phyloP scores from a whole-genome alignment of 2,797 vertebrate species.

The Tragopan temminckii region DNA sequence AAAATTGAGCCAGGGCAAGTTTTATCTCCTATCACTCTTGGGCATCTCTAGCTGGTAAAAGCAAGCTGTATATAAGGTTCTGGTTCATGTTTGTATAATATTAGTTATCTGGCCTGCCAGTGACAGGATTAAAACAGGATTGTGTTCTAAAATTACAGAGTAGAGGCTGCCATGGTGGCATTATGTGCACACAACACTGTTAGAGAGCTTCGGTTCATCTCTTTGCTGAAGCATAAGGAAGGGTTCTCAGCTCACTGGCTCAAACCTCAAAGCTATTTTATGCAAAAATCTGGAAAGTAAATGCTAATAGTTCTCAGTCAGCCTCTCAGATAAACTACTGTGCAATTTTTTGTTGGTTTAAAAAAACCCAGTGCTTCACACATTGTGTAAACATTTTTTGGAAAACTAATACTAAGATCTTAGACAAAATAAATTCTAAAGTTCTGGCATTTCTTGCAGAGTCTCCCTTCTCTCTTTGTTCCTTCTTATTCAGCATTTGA shows the following conservation, averaged over 20 bases:
- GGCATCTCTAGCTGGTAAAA: neutral
- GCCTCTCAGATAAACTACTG: neutral
- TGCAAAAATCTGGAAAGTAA: neutral
- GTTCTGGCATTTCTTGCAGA: neutral
- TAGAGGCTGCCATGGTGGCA: neutral
- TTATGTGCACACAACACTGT: slow-evolving; percentile 14
- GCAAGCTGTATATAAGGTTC: neutral
- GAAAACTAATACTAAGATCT: neutral
- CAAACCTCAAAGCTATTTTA: neutral
- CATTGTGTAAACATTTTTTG: neutral
- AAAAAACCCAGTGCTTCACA: neutral
- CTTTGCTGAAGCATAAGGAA: neutral
- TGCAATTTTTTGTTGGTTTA: neutral
- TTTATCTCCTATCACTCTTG: neutral
- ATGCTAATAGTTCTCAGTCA: neutral
- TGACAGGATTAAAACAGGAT: slow-evolving; percentile 4
- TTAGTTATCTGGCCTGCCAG: neutral
- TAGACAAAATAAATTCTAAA: neutral
- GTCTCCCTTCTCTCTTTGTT: neutral
- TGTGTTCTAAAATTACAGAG: neutral
- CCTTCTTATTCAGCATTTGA: neutral
- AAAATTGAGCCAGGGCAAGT: neutral
- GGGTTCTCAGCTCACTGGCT: neutral
- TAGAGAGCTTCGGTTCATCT: neutral
- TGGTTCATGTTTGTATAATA: neutral